Evolutionary conservation across 2,888 invertebrate species (phyloP).

Genomic region (Acanthosepion lycidas): DNA sequence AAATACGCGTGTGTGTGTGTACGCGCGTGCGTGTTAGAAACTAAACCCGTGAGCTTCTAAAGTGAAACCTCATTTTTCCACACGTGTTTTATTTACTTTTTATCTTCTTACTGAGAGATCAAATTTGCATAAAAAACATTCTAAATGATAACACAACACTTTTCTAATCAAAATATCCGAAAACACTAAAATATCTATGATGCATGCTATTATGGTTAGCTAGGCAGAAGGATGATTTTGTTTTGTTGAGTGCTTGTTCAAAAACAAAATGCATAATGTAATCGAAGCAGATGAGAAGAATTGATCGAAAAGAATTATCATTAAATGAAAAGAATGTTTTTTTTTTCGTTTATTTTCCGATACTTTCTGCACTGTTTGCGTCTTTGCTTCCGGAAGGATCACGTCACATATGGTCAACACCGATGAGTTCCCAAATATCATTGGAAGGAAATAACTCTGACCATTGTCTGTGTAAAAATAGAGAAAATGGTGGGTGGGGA

Average conservation of each 20-base stretch:
- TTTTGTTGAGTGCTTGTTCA: too few relatives aligned
- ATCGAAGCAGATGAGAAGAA: not conserved
- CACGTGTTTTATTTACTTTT: too few relatives aligned
- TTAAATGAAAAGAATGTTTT: not conserved
- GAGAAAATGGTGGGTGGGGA: not conserved
- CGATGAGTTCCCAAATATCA: not conserved
- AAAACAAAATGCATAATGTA: not conserved
- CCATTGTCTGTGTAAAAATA: not conserved
- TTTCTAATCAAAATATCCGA: too few relatives aligned
- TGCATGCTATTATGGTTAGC: not conserved
- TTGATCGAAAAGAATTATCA: not conserved
- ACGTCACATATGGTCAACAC: not conserved
- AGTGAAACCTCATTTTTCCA: too few relatives aligned
- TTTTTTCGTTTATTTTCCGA: not conserved
- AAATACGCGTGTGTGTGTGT: too few relatives aligned
- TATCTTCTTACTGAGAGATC: too few relatives aligned
- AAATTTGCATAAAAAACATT: too few relatives aligned
- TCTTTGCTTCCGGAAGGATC: not conserved
- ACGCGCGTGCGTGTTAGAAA: too few relatives aligned
- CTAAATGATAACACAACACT: too few relatives aligned
- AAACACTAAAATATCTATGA: too few relatives aligned
- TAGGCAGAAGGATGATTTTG: not conserved
- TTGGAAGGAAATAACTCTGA: not conserved
- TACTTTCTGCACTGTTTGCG: not conserved
- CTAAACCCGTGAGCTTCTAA: too few relatives aligned